Evolutionary conservation across 2,797 vertebrate species (phyloP).

Genomic region (Rhinella marina): DNA sequence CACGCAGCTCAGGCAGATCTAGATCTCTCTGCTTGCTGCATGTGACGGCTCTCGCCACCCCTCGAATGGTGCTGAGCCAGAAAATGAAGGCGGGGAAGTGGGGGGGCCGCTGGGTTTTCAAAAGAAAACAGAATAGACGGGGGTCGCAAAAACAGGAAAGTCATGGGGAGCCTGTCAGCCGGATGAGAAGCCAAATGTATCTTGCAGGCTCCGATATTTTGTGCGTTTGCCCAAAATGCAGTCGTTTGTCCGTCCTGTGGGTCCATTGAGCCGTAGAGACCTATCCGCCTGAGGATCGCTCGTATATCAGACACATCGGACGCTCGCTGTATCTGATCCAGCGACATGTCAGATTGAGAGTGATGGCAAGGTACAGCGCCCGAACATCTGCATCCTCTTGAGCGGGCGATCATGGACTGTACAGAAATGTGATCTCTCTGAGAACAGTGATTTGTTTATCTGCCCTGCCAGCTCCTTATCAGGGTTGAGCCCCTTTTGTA

Average conservation of each 20-base stretch:
- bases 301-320: background rate
- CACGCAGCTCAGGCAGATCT: constrained; percentile 50
- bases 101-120: constrained; percentile 12
- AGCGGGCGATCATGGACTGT: background rate
- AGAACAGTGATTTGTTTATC: constrained; percentile 41
- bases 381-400: background rate
- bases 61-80: constrained; percentile 49
- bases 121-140: constrained; percentile 49
- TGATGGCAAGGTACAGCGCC: background rate
- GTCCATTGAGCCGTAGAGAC: background rate
- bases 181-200: constrained; percentile 46
- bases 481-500: background rate
- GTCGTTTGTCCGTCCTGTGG: constrained; percentile 18
- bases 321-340: background rate
- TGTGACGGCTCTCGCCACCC: constrained; percentile 49
- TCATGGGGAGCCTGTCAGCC: constrained; percentile 42
- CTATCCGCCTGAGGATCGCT: background rate
- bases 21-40: constrained; percentile 12
- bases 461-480: constrained; percentile 41
- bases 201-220: constrained; percentile 24
- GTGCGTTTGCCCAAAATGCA: background rate
- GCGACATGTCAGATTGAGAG: background rate
- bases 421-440: constrained; percentile 42
- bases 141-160: constrained; percentile 56
- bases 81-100: constrained; percentile 19